Evolutionary conservation across 1,140 invertebrate genomes (phyloP), one percentile per base, ranked within the genome.

Genomic region (Paramacrobiotus metropolitanus): DNA sequence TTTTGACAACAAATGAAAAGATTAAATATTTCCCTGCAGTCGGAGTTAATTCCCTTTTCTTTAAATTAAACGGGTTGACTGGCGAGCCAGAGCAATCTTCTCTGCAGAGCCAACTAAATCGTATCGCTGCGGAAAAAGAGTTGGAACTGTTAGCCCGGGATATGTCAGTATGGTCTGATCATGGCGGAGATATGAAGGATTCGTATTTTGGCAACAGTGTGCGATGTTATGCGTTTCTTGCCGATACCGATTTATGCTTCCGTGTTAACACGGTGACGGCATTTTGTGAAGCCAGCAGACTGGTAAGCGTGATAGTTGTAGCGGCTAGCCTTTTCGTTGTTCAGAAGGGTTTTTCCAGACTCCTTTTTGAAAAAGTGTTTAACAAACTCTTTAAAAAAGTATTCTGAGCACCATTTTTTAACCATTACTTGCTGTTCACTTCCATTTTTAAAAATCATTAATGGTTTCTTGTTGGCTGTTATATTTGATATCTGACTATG

Each of bases 41-140:
- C 85, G 18, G 88, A 93, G 75, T 74, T 93, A 20, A 72, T 94
- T 48, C 88, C 90, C 1, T 81, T 83, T 67, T 79, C 91, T 62
- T 79, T 92, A 0, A 84, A 83, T n/a, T n/a, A n/a, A n/a, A n/a
- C n/a, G n/a, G n/a, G n/a, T n/a, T n/a, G n/a, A n/a, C n/a, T n/a
- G n/a, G n/a, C n/a, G n/a, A n/a, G n/a, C n/a, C n/a, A n/a, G 62
- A 15, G 62, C 63, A 29, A 45, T 30, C 18, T 29, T 24, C 28
- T n/a, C 15, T 9, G 4, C 61, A 34, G 44, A 21, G 28, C 21
- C 20, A 44, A 44, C 30, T 60, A 30, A n/a, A 34, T 30, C 68
- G 66, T 63, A 66, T 67, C 65, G 66, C 64, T 44, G 55, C 62
- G 40, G 64, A 68, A 31, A 66, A 69, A 29, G 31, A 62, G 1